phyloP scores from a whole-genome alignment of 2,888 invertebrate species.

The Orchesellides sinensis region DNA sequence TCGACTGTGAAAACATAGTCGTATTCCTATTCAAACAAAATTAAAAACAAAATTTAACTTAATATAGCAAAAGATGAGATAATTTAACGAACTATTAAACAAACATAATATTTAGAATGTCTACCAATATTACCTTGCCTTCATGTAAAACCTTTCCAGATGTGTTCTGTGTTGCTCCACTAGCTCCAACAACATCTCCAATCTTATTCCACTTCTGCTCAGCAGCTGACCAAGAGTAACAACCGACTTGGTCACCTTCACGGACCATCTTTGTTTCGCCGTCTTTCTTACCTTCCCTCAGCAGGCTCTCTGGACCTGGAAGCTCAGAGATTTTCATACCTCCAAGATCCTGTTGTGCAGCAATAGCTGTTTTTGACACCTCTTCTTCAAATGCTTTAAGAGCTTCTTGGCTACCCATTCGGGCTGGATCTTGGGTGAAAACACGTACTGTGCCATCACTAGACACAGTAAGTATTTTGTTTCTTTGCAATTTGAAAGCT shows the following conservation, averaged over 20 bases:
- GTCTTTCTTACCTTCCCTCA: conserved; percentile 86
- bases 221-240: conserved; percentile 86
- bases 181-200: conserved; percentile 92
- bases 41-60: too few species aligned
- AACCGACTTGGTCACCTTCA: conserved; percentile 84
- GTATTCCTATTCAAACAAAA: conserved; percentile 81
- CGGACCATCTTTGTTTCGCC: conserved; percentile 92
- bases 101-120: conserved; percentile 15
- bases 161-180: conserved; percentile 82
- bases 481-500: too few species aligned
- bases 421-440: conserved; percentile 85
- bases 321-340: conserved; percentile 92
- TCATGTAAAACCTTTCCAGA: conserved; percentile 88
- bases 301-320: conserved; percentile 87
- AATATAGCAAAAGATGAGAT: too few species aligned
- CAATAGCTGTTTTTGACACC: conserved; percentile 82
- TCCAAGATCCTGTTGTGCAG: conserved; percentile 86
- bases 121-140: conserved; percentile 83
- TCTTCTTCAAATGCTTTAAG: conserved; percentile 85
- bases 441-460: conserved; percentile 93
- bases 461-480: background rate
- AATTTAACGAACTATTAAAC: too few species aligned
- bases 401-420: conserved; percentile 83
- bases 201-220: conserved; percentile 87
- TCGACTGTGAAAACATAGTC: conserved; percentile 98